A percentile compares a stretch with the other conserved stretches of the same genome.
phyloP scores from a whole-genome alignment of 2,113 vertebrate genomes.

The Barbus barbus region DNA sequence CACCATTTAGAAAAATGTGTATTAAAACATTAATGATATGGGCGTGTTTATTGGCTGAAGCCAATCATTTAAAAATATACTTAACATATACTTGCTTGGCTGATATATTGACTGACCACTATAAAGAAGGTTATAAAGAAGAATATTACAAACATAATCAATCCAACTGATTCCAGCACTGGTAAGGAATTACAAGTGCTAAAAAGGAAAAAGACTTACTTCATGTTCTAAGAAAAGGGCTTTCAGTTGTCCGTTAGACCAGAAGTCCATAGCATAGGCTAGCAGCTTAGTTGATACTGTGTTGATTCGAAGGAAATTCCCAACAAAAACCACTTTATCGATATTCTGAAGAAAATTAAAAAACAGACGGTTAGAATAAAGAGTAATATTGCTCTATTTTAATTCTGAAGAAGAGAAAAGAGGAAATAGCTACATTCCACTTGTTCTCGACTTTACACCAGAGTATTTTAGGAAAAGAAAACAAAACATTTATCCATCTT shows the following conservation, averaged over 20 bases:
- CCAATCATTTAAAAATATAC: not conserved
- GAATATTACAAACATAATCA: not conserved
- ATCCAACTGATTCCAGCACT: not conserved
- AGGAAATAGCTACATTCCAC: not conserved
- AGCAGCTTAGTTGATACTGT: conserved; percentile 88
- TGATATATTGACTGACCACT: not conserved
- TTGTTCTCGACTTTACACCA: not conserved
- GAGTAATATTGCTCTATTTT: not conserved
- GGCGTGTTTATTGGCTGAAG: not conserved
- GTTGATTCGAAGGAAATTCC: conserved; percentile 90
- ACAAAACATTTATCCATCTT: not conserved
- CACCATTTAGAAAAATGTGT: not conserved
- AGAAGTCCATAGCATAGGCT: conserved; percentile 79
- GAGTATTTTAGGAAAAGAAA: not conserved
- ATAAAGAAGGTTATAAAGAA: not conserved
- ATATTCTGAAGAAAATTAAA: conserved; percentile 77
- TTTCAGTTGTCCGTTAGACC: conserved; percentile 81
- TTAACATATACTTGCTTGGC: not conserved
- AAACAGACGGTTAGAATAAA: not conserved
- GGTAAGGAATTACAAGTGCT: not conserved
- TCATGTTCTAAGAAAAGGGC: conserved; percentile 88
- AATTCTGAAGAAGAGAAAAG: not conserved
- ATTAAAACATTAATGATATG: not conserved
- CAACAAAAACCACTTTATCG: conserved; percentile 86
- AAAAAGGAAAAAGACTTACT: conserved; percentile 66